A percentile compares a stretch with the other conserved stretches of the same genome.
phyloP scores from a whole-genome alignment of 2,113 vertebrate species.

The Pleuronectes platessa region DNA sequence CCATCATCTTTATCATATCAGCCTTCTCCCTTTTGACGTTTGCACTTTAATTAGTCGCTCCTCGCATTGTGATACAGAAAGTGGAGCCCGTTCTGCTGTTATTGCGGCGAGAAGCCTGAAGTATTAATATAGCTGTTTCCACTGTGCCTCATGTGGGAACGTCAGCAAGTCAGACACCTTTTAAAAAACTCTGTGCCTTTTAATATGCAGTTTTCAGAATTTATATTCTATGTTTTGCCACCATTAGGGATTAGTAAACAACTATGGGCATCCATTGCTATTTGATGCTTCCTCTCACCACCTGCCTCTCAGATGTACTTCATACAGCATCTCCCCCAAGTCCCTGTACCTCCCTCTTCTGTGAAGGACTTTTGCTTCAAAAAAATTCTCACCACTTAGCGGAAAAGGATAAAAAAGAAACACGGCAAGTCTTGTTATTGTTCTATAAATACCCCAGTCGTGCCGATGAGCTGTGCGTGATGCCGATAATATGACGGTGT shows the following conservation, averaged over 20 bases:
- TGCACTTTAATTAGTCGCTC: constrained; percentile 2
- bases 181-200: constrained; percentile 31
- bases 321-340: constrained; percentile 41
- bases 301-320: constrained; percentile 64
- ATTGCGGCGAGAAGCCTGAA: constrained; percentile 5
- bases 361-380: constrained; percentile 61
- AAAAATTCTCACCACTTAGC: constrained; percentile 44
- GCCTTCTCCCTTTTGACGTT: neutral
- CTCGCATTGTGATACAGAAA: neutral
- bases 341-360: constrained; percentile 38
- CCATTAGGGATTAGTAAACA: constrained; percentile 55
- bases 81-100: neutral
- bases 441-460: constrained; percentile 44
- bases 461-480: constrained; percentile 17
- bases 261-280: constrained; percentile 42
- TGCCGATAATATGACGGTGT: neutral
- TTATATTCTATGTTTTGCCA: constrained; percentile 3
- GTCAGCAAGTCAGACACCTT: constrained; percentile 16
- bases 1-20: neutral
- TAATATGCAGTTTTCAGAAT: constrained; percentile 34
- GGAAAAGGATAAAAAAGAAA: constrained; percentile 25
- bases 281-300: constrained; percentile 57
- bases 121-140: neutral
- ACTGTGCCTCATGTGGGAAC: neutral
- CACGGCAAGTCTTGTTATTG: constrained; percentile 17